phyloP scores from a whole-genome alignment of 2,113 vertebrate species.

The Eulemur rufifrons region DNA sequence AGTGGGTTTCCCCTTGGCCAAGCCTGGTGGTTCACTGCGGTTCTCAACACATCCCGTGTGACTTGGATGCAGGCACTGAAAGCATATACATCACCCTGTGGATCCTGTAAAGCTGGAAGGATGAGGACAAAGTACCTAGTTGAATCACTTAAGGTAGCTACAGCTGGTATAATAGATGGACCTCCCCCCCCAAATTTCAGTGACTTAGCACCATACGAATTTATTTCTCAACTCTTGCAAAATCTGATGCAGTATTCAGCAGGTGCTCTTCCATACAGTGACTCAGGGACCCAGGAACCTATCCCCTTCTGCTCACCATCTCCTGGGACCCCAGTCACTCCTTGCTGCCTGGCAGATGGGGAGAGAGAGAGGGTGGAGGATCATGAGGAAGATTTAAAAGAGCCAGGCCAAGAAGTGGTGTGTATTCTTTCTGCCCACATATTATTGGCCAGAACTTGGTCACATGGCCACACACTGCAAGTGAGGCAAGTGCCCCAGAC shows the following conservation, averaged over 20 bases:
- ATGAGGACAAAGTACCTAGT: neutral
- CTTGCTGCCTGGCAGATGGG: neutral
- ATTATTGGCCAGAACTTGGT: neutral
- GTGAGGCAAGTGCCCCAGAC: neutral
- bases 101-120: neutral
- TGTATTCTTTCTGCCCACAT: neutral
- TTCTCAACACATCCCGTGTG: neutral
- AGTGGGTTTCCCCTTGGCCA: neutral
- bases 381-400: neutral
- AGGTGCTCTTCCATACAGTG: neutral
- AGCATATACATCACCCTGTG: neutral
- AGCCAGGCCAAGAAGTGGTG: neutral
- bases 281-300: neutral
- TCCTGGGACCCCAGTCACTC: neutral
- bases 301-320: neutral
- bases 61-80: neutral
- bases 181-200: neutral
- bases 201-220: neutral
- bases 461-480: neutral
- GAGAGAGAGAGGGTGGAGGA: neutral
- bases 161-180: neutral
- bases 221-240: neutral
- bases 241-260: neutral
- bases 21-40: neutral
- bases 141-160: neutral